These are phyloP conservation scores for Danio aesculapii DNA, from an alignment of 2,797 vertebrate species.

Conservation along the genomic window DNA sequence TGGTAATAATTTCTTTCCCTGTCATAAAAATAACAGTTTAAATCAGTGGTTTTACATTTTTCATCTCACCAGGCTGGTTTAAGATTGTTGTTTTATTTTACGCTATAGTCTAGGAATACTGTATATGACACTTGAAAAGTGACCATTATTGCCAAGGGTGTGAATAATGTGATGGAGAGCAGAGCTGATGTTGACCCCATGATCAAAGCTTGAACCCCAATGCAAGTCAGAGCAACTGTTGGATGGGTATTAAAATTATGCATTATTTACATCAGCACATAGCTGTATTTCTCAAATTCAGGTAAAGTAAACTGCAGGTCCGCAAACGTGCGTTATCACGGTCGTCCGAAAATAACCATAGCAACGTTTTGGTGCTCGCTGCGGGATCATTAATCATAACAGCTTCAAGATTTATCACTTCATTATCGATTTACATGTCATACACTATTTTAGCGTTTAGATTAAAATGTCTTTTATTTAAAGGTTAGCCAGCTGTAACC, in stretches of 20 bases:
- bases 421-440: neutral
- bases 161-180: neutral
- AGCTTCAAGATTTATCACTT: neutral
- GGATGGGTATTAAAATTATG: neutral
- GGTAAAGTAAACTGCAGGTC: neutral
- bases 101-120: neutral
- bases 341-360: neutral
- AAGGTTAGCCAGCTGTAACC: neutral
- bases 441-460: neutral
- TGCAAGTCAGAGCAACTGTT: neutral
- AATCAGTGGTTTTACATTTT: neutral
- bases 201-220: neutral
- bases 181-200: neutral
- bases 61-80: neutral
- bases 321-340: neutral
- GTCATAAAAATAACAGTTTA: neutral
- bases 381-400: neutral
- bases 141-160: neutral
- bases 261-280: neutral
- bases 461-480: neutral
- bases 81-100: neutral
- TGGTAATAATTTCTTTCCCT: slow-evolving; percentile 24
- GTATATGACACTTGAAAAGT: slow-evolving; percentile 5
- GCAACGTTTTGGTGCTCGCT: neutral
- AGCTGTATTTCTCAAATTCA: neutral